Evolutionary conservation across 35 echinoderm and acorn worm species (phyloP), one percentile per base, ranked within the genome.

Genomic region (Heliocidaris erythrogramma): DNA sequence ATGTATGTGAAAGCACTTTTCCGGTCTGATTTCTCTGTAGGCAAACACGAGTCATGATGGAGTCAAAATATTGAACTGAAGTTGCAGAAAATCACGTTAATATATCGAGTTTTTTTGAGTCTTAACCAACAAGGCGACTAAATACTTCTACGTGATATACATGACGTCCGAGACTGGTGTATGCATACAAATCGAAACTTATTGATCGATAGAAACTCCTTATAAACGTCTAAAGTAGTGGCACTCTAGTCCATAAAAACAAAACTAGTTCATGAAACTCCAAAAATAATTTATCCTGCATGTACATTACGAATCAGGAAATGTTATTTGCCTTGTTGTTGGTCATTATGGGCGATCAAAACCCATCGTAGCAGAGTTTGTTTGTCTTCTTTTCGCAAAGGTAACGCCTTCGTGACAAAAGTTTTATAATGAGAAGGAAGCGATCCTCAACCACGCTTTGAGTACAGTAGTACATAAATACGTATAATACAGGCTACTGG

Each of bases 171-270:
- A 78, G 27, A 78, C 65, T 21, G 5, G 65, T 78, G 65, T n/a
- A 78, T 78, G 65, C n/a, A 78, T 78, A 27, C 65, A 78, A n/a
- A 78, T 78, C 65, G 65, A 78, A 78, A 78, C 65, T 78, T 78
- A 6, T 1, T 4, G 27, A 78, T 78, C 65, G 65, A 78, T 78
- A 27, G 65, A 17, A 78, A 78, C 14, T 24, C 21, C 65, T n/a
- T 24, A n/a, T 24, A 78, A 78, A 78, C 65, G 65, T 78, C 65
- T 78, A 21, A 21, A 78, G 5, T 78, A 78, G 65, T 7, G 27
- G 7, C 65, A n/a, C 65, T 78, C 18, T 0, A 6, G 65, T 5
- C 65, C 65, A 78, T 7, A 21, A 27, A 27, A 21, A n/a, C 2
- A 78, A 78, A 78, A 78, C 21, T 27, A 21, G 65, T 78, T 27